These are phyloP conservation scores for Erinaceus europaeus DNA, from an alignment of 2,113 vertebrate genomes.

Conservation along the genomic window DNA sequence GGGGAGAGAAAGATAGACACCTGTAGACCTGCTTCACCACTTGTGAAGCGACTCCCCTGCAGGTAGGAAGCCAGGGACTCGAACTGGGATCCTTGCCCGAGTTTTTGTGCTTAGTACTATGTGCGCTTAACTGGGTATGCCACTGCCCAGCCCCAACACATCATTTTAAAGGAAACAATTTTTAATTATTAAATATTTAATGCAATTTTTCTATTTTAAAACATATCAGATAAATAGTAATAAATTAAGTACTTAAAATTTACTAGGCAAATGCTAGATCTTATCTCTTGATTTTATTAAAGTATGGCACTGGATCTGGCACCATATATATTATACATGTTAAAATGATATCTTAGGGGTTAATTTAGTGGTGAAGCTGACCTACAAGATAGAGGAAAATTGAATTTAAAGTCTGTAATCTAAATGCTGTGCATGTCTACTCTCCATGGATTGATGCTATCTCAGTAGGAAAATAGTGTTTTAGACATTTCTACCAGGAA, in stretches of 20 bases:
- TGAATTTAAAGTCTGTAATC: neutral
- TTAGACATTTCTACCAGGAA: neutral
- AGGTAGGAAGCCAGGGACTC: too few species aligned
- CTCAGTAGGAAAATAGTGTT: neutral
- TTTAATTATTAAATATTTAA: conserved; percentile 3
- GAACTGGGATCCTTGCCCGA: too few species aligned
- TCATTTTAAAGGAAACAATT: neutral
- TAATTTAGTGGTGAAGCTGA: neutral
- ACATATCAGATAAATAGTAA: neutral
- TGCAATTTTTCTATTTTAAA: neutral
- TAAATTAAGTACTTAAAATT: neutral
- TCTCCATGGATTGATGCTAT: neutral
- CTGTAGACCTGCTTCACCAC: too few species aligned
- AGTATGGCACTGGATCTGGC: neutral
- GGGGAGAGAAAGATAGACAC: too few species aligned
- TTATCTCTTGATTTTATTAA: neutral
- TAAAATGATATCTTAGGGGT: neutral
- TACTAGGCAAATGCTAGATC: neutral
- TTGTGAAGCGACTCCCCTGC: too few species aligned
- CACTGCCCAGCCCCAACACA: neutral
- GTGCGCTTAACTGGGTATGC: too few species aligned
- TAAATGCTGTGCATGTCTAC: neutral
- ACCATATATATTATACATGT: neutral
- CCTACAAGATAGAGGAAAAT: neutral
- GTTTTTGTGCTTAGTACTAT: too few species aligned